These are phyloP conservation scores for Leptoclinus maculatus DNA, from an alignment of 2,797 vertebrate species.

Conservation along the genomic window DNA sequence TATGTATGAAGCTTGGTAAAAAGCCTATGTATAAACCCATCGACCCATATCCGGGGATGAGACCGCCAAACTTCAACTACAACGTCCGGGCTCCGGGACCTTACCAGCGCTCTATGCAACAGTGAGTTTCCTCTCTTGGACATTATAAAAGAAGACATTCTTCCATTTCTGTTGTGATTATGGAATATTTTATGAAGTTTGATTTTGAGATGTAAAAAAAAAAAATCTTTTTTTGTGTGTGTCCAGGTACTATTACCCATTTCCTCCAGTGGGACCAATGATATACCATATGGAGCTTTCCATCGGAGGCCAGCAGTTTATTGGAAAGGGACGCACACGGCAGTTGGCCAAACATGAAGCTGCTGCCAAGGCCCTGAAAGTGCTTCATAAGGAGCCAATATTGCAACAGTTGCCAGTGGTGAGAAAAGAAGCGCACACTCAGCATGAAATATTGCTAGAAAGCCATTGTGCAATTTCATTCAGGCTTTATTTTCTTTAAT, in stretches of 20 bases:
- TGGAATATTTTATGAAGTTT: not conserved
- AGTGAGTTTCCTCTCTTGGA: slow-evolving; percentile 69
- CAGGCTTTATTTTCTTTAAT: slow-evolving; percentile 7
- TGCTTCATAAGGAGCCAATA: slow-evolving; percentile 93
- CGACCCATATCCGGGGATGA: slow-evolving; percentile 94
- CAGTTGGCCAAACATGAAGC: slow-evolving; percentile 96
- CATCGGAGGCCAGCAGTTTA: slow-evolving; percentile 96
- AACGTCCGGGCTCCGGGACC: slow-evolving; percentile 87
- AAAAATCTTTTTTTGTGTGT: slow-evolving; percentile 8
- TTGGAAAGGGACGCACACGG: slow-evolving; percentile 95
- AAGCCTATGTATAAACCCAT: slow-evolving; percentile 97
- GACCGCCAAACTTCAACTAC: slow-evolving; percentile 95
- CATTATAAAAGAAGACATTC: not conserved
- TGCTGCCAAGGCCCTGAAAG: slow-evolving; percentile 93
- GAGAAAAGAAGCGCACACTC: slow-evolving; percentile 35
- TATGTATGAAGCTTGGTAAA: slow-evolving; percentile 98
- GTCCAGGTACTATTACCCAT: slow-evolving; percentile 98
- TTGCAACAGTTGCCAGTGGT: slow-evolving; percentile 87
- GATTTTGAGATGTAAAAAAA: not conserved
- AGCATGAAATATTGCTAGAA: not conserved
- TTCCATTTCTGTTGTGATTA: not conserved
- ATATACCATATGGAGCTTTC: slow-evolving; percentile 97
- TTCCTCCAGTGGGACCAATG: slow-evolving; percentile 93
- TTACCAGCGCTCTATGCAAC: slow-evolving; percentile 87
- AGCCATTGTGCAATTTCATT: not conserved